Percentiles rank a stretch among this genome's conserved stretches.
These are phyloP conservation scores for Melipona bicolor DNA, from an alignment of 2,888 invertebrate species.

Conservation along the genomic window DNA sequence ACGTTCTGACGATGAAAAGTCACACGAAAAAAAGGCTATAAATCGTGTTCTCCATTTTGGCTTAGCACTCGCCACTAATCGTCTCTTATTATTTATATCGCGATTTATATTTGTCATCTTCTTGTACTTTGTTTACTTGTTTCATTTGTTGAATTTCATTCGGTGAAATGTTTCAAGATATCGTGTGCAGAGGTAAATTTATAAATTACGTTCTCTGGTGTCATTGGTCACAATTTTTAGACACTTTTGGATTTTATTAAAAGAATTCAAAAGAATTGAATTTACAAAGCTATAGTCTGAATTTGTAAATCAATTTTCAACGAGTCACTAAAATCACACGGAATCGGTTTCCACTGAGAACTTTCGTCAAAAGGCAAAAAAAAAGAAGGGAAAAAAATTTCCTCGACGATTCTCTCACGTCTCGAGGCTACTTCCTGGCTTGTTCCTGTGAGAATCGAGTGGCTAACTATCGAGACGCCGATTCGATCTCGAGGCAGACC, in stretches of 20 bases:
- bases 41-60: not conserved
- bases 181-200: not conserved
- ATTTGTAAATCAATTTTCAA: not conserved
- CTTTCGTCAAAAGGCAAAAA: not conserved
- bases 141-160: not conserved
- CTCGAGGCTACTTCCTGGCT: too few species aligned
- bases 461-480: constrained; percentile 5
- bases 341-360: not conserved
- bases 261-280: too few species aligned
- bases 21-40: not conserved
- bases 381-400: not conserved
- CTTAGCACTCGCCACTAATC: too few species aligned
- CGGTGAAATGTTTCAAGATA: not conserved
- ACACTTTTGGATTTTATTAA: not conserved
- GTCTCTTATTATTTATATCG: not conserved
- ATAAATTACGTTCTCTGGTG: not conserved
- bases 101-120: not conserved
- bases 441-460: not conserved
- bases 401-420: not conserved
- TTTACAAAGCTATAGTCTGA: not conserved
- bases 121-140: not conserved
- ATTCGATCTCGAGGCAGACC: not conserved
- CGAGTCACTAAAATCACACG: not conserved
- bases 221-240: not conserved
- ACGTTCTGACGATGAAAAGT: constrained; percentile 33